Conservation (phyloP, 2,888 invertebrate species). For the Pristionchus maxplancki region DNA sequence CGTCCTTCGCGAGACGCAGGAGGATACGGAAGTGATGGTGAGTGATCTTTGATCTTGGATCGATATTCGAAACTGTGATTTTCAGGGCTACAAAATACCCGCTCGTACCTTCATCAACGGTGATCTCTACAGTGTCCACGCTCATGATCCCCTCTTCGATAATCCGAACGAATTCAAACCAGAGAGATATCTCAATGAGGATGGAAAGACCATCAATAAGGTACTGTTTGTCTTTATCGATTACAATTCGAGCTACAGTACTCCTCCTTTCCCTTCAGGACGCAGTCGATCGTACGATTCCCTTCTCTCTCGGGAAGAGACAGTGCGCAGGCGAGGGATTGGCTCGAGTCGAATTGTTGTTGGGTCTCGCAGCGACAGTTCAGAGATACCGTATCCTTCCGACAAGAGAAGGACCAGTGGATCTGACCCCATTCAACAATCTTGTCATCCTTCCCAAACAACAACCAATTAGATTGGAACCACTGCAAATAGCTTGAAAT, state of each 20-base stretch:
- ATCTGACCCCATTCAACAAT: neutral
- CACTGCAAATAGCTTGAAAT: neutral
- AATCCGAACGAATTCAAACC: neutral
- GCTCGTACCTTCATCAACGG: constrained; percentile 10
- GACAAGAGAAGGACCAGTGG: constrained; percentile 7
- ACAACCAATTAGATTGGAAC: neutral
- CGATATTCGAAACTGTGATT: neutral
- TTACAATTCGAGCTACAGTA: neutral
- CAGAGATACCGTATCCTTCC: constrained; percentile 46
- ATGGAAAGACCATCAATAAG: constrained; percentile 29
- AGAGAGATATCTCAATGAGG: constrained; percentile 30
- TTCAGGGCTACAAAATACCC: constrained; percentile 20
- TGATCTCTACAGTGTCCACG: neutral
- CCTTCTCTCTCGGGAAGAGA: neutral
- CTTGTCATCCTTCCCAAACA: constrained; percentile 8
- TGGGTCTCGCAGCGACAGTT: constrained; percentile 27
- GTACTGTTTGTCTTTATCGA: neutral
- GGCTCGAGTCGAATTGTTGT: neutral
- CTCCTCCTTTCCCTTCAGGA: neutral
- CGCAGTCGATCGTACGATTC: constrained; percentile 14
- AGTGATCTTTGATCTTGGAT: neutral
- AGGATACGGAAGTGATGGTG: constrained; percentile 48
- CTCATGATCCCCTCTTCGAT: constrained; percentile 1
- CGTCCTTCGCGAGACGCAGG: constrained; percentile 22
- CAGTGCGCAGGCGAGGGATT: constrained; percentile 38